Conservation (phyloP, 1,140 invertebrate genomes). For the Mactra quadrangularis region DNA sequence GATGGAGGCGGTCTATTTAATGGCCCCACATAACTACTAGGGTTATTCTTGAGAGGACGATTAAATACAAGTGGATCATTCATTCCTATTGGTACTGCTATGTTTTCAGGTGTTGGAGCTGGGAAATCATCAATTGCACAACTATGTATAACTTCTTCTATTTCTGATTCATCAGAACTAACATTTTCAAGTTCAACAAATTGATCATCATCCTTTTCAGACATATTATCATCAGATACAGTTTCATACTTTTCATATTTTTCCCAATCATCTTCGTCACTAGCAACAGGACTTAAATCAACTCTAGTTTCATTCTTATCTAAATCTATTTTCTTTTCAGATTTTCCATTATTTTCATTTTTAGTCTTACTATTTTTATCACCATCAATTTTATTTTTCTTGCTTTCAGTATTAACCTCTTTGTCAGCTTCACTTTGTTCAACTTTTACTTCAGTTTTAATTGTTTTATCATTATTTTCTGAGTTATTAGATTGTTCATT, state of each 20-base stretch:
- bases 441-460: background rate
- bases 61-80: conserved; percentile 57
- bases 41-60: conserved; percentile 37
- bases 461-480: background rate
- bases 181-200: conserved; percentile 40
- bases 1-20: conserved; percentile 36
- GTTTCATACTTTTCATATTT: conserved; percentile 54
- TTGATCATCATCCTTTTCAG: conserved; percentile 18
- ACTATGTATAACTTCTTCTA: background rate
- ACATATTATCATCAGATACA: conserved; percentile 28
- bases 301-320: background rate
- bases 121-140: background rate
- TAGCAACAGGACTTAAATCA: conserved; percentile 33
- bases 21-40: conserved; percentile 27
- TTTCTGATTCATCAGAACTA: conserved; percentile 40
- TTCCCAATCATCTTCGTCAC: conserved; percentile 54
- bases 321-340: too few relatives aligned
- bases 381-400: background rate
- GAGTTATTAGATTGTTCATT: background rate
- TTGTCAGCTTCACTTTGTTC: background rate
- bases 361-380: background rate
- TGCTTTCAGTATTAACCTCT: conserved; percentile 1
- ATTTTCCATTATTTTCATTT: too few relatives aligned
- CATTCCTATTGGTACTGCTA: conserved; percentile 52
- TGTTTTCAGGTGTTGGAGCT: conserved; percentile 36